Evolutionary conservation across 2,113 vertebrate genomes (phyloP).

Genomic region (Polypterus bichir): DNA sequence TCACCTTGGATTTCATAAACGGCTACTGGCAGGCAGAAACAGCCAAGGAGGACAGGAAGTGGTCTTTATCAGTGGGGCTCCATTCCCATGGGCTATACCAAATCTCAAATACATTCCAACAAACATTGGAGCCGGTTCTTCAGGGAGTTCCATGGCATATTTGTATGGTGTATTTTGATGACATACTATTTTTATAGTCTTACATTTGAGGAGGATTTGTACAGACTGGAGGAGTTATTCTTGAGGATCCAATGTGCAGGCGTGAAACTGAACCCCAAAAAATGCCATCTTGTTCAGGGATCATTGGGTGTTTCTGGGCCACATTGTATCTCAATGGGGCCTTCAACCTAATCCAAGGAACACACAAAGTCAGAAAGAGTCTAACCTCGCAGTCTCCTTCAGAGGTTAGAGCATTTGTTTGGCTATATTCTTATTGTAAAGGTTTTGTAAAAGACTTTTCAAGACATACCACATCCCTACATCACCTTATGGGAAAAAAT

Average conservation of each 20-base stretch:
- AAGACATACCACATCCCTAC: not conserved
- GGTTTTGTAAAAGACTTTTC: conserved; percentile 13
- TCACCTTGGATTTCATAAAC: not conserved
- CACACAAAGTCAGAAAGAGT: conserved; percentile 1
- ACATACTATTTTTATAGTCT: not conserved
- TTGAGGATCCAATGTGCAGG: too few species aligned
- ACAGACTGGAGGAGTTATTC: too few species aligned
- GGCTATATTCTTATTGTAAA: conserved; percentile 12
- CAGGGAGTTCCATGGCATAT: not conserved
- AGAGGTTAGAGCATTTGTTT: conserved; percentile 17
- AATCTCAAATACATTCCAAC: not conserved
- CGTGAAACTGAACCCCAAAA: too few species aligned
- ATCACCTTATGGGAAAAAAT: conserved; percentile 6
- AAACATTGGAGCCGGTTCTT: not conserved
- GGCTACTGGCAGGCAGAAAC: not conserved
- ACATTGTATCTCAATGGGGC: not conserved
- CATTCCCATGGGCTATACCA: not conserved
- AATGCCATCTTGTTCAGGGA: too few species aligned
- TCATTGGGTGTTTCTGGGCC: not conserved
- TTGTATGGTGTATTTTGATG: not conserved
- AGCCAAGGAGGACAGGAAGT: not conserved
- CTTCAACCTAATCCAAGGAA: too few species aligned
- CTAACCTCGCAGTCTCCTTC: conserved; percentile 2
- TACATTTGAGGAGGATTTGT: not conserved
- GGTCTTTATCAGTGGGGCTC: not conserved